A percentile compares a stretch with the other conserved stretches of the same genome.
Conservation (phyloP, 37 sponge, comb jelly and placozoan species). For the Ianthella basta region DNA sequence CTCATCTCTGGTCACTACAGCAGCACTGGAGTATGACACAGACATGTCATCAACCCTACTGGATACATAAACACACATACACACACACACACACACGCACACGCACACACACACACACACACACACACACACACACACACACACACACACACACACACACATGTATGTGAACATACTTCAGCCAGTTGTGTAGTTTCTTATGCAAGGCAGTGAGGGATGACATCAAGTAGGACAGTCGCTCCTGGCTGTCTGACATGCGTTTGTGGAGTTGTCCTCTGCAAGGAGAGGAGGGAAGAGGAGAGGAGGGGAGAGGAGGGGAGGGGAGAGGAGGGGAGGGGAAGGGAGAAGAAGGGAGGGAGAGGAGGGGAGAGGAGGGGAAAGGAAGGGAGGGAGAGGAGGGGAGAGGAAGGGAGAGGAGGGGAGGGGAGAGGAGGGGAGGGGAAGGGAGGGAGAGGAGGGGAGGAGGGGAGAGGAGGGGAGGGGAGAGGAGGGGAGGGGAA, state of each 20-base stretch:
- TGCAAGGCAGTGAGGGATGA: constrained; percentile 6
- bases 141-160: constrained; percentile 3
- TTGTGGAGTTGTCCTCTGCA: constrained; percentile 2
- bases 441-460: neutral
- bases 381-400: neutral
- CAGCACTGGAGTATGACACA: neutral
- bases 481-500: neutral
- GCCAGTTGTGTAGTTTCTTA: constrained; percentile 17
- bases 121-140: constrained; percentile 30
- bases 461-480: neutral
- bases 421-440: neutral
- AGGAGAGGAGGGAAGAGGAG: neutral
- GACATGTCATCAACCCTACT: neutral
- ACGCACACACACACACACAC: constrained; percentile 12
- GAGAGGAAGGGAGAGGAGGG: neutral
- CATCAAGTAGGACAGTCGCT: neutral
- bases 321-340: neutral
- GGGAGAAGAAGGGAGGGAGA: neutral
- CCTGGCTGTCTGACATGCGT: neutral
- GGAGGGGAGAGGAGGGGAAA: neutral
- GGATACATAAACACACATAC: neutral
- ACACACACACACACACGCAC: neutral
- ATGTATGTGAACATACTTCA: neutral
- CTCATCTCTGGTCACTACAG: neutral
- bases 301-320: neutral